These are phyloP conservation scores for Caenorhabditis becei DNA, from an alignment of 2,888 invertebrate genomes.

Conservation along the genomic window DNA sequence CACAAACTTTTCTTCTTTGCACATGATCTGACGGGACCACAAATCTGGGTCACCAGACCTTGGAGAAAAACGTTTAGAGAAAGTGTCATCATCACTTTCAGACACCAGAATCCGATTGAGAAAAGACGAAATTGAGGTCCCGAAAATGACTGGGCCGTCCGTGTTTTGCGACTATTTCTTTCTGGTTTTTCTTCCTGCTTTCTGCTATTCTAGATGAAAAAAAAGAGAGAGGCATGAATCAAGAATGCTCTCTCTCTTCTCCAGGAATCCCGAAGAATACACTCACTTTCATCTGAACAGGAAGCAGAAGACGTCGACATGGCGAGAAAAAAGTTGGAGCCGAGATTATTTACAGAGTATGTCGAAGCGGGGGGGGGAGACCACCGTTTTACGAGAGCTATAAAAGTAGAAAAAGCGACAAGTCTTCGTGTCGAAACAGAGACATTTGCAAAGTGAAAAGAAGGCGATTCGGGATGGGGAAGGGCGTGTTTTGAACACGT, in stretches of 20 bases:
- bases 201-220: too few relatives aligned
- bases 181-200: too few relatives aligned
- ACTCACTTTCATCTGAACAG: neutral
- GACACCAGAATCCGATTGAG: too few relatives aligned
- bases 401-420: slow-evolving; percentile 40
- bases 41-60: neutral
- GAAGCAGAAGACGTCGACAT: slow-evolving; percentile 30
- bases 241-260: too few relatives aligned
- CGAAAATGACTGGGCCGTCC: neutral
- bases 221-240: too few relatives aligned
- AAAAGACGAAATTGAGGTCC: too few relatives aligned
- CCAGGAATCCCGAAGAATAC: too few relatives aligned
- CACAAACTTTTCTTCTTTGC: slow-evolving; percentile 24
- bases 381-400: slow-evolving; percentile 44
- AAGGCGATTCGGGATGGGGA: neutral
- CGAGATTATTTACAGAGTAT: neutral
- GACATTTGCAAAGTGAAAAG: neutral
- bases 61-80: slow-evolving; percentile 6
- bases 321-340: slow-evolving; percentile 1
- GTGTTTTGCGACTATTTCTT: slow-evolving; percentile 3
- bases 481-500: neutral
- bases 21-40: slow-evolving; percentile 17
- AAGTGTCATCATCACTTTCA: neutral
- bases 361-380: slow-evolving; percentile 19
- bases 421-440: slow-evolving; percentile 12